Evolutionary conservation across 2,797 vertebrate species (phyloP), one percentile per base, ranked within the genome.

Genomic region (Alauda arvensis): DNA sequence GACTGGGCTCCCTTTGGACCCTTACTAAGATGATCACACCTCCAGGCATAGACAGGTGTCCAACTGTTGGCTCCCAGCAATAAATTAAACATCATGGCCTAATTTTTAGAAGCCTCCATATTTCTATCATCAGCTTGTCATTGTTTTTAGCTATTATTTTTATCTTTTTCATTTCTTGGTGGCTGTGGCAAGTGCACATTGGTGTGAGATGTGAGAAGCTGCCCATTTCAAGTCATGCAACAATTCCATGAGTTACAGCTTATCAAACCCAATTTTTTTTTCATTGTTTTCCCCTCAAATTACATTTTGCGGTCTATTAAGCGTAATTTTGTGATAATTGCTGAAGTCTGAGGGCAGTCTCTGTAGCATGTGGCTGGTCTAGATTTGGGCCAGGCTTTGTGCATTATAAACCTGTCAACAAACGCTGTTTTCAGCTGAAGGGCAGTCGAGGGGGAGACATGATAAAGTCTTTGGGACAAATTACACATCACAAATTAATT

Each of bases 401-500:
- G 56, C 9, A 1, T 76, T 75, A 49, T 66, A 88, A 88, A 90
- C 59, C 79, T 83, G 52, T 76, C 57, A 60, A 72, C 62, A 88
- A 76, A 77, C 56, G 18, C 12, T 72, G 21, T 39, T 87, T 88
- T 61, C 34, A 81, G 40, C 49, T 52, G 59, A 88, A 59, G 52
- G 83, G 52, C 62, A 40, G n/a, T 23, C 5, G 45, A 87, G 77
- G 42, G 77, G 65, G 56, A 90, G 70, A 63, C 61, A 87, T 33
- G 82, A 61, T 87, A 85, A 92, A 40, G 84, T 80, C 60, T 63
- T 8, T 39, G 79, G 84, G 84, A 90, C 63, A 93, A 87, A 92
- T 83, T 83, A 40, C 52, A 42, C 79, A 83, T 85, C 72, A 28
- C 62, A 65, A 93, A 94, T 91, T 93, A 93, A 94, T 91, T 88